phyloP scores from a whole-genome alignment of 2,888 invertebrate genomes.

The Hemithea aestivaria region DNA sequence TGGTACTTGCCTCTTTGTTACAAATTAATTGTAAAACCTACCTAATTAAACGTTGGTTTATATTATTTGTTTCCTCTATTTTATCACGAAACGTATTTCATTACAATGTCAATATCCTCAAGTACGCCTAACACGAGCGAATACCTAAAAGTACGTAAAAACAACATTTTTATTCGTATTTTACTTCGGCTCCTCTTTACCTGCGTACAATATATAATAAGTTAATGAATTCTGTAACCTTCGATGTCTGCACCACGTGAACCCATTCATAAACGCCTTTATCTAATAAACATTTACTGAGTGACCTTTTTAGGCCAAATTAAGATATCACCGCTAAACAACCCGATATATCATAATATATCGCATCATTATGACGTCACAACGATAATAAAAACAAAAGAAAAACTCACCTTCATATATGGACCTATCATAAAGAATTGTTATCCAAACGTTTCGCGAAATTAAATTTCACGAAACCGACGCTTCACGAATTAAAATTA shows the following conservation, averaged over 20 bases:
- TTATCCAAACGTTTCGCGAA: slow-evolving; percentile 65
- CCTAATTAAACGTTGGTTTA: too few relatives aligned
- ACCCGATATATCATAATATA: slow-evolving; percentile 9
- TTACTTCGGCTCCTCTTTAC: too few relatives aligned
- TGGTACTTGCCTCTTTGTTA: too few relatives aligned
- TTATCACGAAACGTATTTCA: too few relatives aligned
- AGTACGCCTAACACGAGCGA: too few relatives aligned
- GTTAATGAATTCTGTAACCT: background rate
- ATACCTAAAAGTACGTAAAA: too few relatives aligned
- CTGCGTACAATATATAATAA: too few relatives aligned
- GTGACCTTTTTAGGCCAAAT: slow-evolving; percentile 3
- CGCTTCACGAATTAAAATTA: slow-evolving; percentile 25
- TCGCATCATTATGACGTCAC: slow-evolving; percentile 24
- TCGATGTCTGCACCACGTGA: background rate
- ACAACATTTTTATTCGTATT: too few relatives aligned
- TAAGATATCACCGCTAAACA: slow-evolving; percentile 9
- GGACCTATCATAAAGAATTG: slow-evolving; percentile 77
- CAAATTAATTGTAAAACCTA: too few relatives aligned
- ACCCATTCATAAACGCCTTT: slow-evolving; percentile 3
- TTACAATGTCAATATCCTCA: too few relatives aligned
- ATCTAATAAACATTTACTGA: too few relatives aligned
- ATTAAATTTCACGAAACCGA: slow-evolving; percentile 70
- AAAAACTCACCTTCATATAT: slow-evolving; percentile 75
- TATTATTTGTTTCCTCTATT: too few relatives aligned
- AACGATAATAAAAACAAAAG: slow-evolving; percentile 28